Evolutionary conservation across 2,113 vertebrate genomes (phyloP).

Genomic region (Oenanthe oenanthe): DNA sequence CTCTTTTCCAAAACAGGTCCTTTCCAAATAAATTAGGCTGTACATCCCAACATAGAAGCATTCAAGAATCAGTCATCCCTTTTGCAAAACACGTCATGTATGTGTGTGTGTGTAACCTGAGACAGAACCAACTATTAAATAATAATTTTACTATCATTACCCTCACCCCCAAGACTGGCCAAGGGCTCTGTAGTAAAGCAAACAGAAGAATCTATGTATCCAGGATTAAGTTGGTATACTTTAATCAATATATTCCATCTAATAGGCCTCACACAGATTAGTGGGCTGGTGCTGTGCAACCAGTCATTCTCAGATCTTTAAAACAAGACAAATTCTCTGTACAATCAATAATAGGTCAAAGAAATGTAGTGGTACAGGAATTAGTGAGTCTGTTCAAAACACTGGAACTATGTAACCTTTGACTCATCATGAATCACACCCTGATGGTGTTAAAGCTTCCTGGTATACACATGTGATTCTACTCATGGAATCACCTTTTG

Average conservation of each 20-base stretch:
- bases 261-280: not conserved
- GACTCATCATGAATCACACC: constrained; percentile 25
- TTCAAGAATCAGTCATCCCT: not conserved
- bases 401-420: constrained; percentile 24
- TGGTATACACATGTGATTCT: not conserved
- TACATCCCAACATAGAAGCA: not conserved
- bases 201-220: not conserved
- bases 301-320: not conserved
- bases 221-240: not conserved
- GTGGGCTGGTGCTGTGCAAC: not conserved
- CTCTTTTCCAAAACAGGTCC: not conserved
- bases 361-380: not conserved
- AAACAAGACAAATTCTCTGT: not conserved
- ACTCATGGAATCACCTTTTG: not conserved
- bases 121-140: not conserved
- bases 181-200: not conserved
- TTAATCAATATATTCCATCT: not conserved
- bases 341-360: not conserved
- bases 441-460: constrained; percentile 15
- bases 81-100: not conserved
- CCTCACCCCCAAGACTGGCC: not conserved
- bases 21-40: not conserved
- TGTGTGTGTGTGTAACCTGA: not conserved
- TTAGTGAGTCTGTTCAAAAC: not conserved
- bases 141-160: not conserved